Evolutionary conservation across 2,113 vertebrate genomes (phyloP).

Genomic region (Origma solitaria): DNA sequence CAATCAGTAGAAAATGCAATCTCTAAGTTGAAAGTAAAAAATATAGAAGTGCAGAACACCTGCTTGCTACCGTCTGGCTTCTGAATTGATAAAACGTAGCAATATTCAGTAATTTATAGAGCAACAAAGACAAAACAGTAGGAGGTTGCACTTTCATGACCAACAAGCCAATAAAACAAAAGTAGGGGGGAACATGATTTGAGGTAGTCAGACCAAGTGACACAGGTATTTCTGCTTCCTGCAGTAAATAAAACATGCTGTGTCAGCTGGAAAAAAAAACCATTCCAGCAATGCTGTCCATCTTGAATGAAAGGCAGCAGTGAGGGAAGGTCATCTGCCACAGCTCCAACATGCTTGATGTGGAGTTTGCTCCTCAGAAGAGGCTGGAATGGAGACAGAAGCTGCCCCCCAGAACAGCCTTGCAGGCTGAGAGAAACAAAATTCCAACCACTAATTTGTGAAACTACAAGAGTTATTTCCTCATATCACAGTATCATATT

Average conservation of each 20-base stretch:
- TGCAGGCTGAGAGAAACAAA: not conserved
- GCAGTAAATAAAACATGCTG: conserved; percentile 18
- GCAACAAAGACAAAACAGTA: conserved; percentile 8
- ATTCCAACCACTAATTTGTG: not conserved
- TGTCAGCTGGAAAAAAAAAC: not conserved
- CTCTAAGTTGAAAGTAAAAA: not conserved
- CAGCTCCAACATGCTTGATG: not conserved
- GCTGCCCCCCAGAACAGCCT: not conserved
- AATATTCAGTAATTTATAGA: conserved; percentile 15
- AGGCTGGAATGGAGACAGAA: fast-evolving
- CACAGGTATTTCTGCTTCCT: conserved; percentile 11
- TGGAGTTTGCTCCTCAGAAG: not conserved
- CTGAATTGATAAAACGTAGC: not conserved
- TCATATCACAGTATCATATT: not conserved
- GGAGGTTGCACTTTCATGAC: not conserved
- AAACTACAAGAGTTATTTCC: not conserved
- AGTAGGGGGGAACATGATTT: not conserved
- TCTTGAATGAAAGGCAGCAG: not conserved
- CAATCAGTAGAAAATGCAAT: not conserved
- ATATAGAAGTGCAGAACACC: not conserved
- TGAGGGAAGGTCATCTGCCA: not conserved
- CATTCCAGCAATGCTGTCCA: not conserved
- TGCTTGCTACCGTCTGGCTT: not conserved
- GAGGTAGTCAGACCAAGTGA: not conserved
- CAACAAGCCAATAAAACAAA: conserved; percentile 21